Evolutionary conservation across 2,113 vertebrate genomes (phyloP).

Genomic region (Cyanistes caeruleus): DNA sequence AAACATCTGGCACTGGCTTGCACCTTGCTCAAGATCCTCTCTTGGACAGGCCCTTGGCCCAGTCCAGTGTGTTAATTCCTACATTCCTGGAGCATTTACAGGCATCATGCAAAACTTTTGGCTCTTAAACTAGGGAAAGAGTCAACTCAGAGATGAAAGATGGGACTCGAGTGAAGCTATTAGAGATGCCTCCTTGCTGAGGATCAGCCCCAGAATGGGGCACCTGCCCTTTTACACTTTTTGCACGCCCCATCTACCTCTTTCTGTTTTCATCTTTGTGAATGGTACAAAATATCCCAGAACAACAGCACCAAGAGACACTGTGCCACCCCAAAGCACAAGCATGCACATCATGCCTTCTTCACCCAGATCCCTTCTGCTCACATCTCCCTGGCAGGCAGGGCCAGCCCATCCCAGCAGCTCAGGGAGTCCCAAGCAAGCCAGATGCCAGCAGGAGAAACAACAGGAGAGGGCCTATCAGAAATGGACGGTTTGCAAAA

Average conservation of each 20-base stretch:
- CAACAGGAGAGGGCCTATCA: background rate
- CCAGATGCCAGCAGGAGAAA: background rate
- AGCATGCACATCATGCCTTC: background rate
- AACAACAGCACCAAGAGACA: background rate
- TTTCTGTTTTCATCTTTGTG: background rate
- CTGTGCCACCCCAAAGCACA: background rate
- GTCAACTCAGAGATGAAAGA: background rate
- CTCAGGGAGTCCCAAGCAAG: background rate
- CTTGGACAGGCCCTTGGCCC: background rate
- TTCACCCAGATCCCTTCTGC: background rate
- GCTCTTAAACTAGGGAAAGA: background rate
- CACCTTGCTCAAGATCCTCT: background rate
- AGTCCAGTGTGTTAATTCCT: background rate
- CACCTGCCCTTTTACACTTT: background rate
- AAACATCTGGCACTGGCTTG: constrained; percentile 1
- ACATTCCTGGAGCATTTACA: background rate
- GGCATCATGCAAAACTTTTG: background rate
- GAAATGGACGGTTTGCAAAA: background rate
- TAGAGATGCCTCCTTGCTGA: background rate
- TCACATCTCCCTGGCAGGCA: background rate
- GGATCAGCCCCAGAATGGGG: background rate
- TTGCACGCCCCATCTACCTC: background rate
- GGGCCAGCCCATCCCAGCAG: background rate
- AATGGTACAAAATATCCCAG: background rate
- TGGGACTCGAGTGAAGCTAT: fast-evolving